Evolutionary conservation across 1,140 invertebrate genomes (phyloP).

Genomic region (Drosophila bipectinata): DNA sequence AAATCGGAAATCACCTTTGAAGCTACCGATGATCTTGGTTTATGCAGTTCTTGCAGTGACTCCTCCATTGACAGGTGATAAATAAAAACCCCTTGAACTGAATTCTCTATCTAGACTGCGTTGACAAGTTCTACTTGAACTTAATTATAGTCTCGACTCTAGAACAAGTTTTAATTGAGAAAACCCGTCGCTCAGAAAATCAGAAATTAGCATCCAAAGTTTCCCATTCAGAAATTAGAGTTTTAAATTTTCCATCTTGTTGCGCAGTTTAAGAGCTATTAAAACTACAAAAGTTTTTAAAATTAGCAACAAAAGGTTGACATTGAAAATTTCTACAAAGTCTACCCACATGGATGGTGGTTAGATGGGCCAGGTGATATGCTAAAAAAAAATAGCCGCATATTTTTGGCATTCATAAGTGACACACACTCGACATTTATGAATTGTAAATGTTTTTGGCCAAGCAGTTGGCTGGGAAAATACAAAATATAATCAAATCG

Average conservation of each 20-base stretch:
- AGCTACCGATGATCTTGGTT: slow-evolving; percentile 5
- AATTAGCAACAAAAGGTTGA: slow-evolving; percentile 30
- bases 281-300: no score
- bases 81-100: slow-evolving; percentile 51
- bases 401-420: slow-evolving; percentile 33
- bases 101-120: slow-evolving; percentile 40
- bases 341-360: slow-evolving; percentile 1
- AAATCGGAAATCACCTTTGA: slow-evolving; percentile 21
- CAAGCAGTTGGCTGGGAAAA: slow-evolving; percentile 22
- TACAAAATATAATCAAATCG: slow-evolving; percentile 46
- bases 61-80: slow-evolving; percentile 4
- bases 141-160: slow-evolving; percentile 26
- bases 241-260: slow-evolving; percentile 23
- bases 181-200: slow-evolving; percentile 1
- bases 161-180: slow-evolving; percentile 48
- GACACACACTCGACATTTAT: slow-evolving; percentile 40
- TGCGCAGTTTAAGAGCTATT: no score
- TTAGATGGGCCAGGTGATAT: slow-evolving; percentile 43
- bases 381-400: slow-evolving; percentile 9
- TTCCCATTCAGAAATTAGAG: slow-evolving; percentile 13
- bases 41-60: slow-evolving; percentile 34
- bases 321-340: slow-evolving; percentile 34
- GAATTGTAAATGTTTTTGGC: slow-evolving; percentile 54
- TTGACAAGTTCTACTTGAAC: slow-evolving; percentile 62
- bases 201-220: slow-evolving; percentile 3